Evolutionary conservation across 2,888 invertebrate species (phyloP), one percentile per base, ranked within the genome.

Genomic region (Drosophila glabriapex): DNA sequence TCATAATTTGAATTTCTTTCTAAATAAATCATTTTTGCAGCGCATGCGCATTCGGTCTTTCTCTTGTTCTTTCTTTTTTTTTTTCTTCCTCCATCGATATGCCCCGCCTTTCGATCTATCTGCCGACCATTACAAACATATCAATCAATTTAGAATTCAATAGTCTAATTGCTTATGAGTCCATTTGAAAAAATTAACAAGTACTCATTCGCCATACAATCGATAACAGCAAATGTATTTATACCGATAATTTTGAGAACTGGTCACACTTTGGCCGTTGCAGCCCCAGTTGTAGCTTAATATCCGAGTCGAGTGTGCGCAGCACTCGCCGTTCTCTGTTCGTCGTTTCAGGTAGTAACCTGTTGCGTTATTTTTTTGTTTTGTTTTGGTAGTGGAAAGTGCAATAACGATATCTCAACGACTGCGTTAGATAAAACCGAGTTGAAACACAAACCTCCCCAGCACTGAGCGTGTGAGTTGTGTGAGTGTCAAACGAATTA

Each of bases 361-460:
- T 78, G 79, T 79, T 78, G 80, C 65, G 63, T 56, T 78, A 66
- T 70, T 77, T 63, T 68, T 50, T 67, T 64, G 60, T 78, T 79
- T 80, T 79, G 68, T 69, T 76, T 69, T 69, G 64, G 56, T 43
- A 28, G 80, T 80, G 80, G 73, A 80, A 78, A 78, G 80, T 80
- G 78, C 76, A 79, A 50, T 66, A 70, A 75, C 75, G 67, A 78
- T 72, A 76, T 53, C 35, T 35, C 62, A 72, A 49, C 72, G 54
- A 68, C 65, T 73, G 61, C 49, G 54, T 73, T 69, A 61, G 66
- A 73, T 80, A 73, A 78, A 76, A 65, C 16, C 60, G 29, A 69
- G 59, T 25, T 66, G 29, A 70, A 68, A 78, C 70, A 78, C 49
- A 75, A 75, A 75, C 56, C 59, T 62, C 70, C 22, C 62, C 71